Evolutionary conservation across 2,888 invertebrate species (phyloP), one percentile per base, ranked within the genome.

Genomic region (Brachyptera putata): DNA sequence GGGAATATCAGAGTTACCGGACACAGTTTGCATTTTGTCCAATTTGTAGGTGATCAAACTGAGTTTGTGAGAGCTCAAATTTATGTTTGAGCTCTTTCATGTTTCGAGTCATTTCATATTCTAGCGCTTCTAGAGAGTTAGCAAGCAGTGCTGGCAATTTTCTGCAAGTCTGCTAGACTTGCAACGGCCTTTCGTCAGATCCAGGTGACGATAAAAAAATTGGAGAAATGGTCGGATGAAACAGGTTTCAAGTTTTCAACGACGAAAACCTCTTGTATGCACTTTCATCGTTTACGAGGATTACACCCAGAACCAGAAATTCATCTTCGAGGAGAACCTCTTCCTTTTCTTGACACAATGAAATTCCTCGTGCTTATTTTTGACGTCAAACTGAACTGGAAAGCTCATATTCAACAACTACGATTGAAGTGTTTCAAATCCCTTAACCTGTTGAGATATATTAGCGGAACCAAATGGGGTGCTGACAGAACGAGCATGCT

Each of bases 71-170:
- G n/a, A n/a, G n/a, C n/a, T n/a, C n/a, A n/a, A n/a, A n/a, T n/a
- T n/a, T n/a, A n/a, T n/a, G n/a, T n/a, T n/a, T n/a, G n/a, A n/a
- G n/a, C n/a, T n/a, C n/a, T n/a, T n/a, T n/a, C n/a, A n/a, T n/a
- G n/a, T n/a, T n/a, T n/a, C n/a, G n/a, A n/a, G n/a, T n/a, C n/a
- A n/a, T n/a, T n/a, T n/a, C n/a, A n/a, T n/a, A n/a, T n/a, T n/a
- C n/a, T n/a, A n/a, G n/a, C n/a, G n/a, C n/a, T n/a, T n/a, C n/a
- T n/a, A n/a, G n/a, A n/a, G n/a, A n/a, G n/a, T n/a, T n/a, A n/a
- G n/a, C n/a, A n/a, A n/a, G n/a, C n/a, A n/a, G n/a, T n/a, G n/a
- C 18, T 57, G 7, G 43, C 57, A 9, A 56, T 56, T 48, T 56
- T 37, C 11, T 36, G 21, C 43, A 18, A 41, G 16, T 43, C 26